Percentiles rank a stretch among this genome's conserved stretches.
These are phyloP conservation scores for Leucosticte australis DNA, from an alignment of 2,113 vertebrate species.

Conservation along the genomic window DNA sequence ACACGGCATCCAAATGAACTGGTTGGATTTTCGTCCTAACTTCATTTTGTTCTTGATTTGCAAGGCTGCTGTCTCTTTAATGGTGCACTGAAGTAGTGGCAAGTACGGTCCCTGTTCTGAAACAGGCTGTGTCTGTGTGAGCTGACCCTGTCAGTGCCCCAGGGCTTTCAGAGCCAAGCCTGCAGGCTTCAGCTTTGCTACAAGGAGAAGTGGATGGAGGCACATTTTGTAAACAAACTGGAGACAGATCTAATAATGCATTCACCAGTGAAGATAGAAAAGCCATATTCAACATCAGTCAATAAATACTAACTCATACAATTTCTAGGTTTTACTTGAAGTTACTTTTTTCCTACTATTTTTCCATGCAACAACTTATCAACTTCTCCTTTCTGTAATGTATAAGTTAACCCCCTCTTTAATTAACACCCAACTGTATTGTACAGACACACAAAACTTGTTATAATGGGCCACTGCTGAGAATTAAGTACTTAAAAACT, in stretches of 20 bases:
- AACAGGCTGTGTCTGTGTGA: background rate
- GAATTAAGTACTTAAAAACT: slow-evolving; percentile 72
- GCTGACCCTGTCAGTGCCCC: background rate
- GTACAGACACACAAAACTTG: slow-evolving; percentile 10
- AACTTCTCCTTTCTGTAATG: background rate
- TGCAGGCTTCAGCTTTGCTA: background rate
- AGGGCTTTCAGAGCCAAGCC: background rate
- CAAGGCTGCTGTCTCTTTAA: background rate
- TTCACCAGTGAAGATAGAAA: background rate
- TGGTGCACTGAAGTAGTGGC: background rate
- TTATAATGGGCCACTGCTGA: slow-evolving; percentile 30
- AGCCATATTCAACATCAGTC: background rate
- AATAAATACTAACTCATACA: background rate
- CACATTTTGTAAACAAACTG: background rate
- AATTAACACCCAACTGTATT: slow-evolving; percentile 3
- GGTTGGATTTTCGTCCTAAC: background rate
- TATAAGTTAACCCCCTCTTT: background rate
- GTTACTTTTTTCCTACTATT: background rate
- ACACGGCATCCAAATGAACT: background rate
- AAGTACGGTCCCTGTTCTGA: too few relatives aligned
- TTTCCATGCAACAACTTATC: background rate
- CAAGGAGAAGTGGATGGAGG: background rate
- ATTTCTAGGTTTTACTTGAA: background rate
- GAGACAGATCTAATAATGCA: background rate
- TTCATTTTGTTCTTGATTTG: background rate